phyloP scores from a whole-genome alignment of 37 sponge, comb jelly and placozoan genomes.

The Crambe crambe region DNA sequence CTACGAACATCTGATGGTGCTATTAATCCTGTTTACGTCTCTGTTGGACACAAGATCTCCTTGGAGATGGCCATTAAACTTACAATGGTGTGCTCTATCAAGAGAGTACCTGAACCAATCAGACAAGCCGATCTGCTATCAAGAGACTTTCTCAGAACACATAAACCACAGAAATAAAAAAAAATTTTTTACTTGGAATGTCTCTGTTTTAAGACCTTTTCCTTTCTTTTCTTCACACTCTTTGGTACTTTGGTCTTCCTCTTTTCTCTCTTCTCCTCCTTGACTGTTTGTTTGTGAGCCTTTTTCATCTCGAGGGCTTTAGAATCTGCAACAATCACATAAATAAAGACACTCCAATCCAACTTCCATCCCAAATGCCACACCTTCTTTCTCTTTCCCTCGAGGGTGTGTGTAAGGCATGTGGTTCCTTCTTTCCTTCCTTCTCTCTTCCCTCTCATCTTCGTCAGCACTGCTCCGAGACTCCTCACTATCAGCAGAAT shows the following conservation, averaged over 20 bases:
- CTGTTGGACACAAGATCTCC: conserved; percentile 93
- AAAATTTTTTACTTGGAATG: conserved; percentile 2
- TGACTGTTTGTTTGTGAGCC: conserved; percentile 83
- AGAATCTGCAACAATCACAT: neutral
- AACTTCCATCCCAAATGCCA: neutral
- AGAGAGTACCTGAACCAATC: conserved; percentile 93
- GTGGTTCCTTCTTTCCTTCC: neutral
- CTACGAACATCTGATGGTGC: conserved; percentile 67
- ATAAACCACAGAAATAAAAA: neutral
- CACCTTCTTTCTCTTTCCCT: conserved; percentile 40
- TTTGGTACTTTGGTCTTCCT: conserved; percentile 88
- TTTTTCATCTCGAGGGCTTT: conserved; percentile 23
- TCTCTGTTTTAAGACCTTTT: conserved; percentile 57
- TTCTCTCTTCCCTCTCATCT: neutral
- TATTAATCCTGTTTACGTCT: conserved; percentile 93
- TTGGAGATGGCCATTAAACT: conserved; percentile 84
- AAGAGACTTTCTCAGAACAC: conserved; percentile 29
- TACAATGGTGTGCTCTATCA: conserved; percentile 58
- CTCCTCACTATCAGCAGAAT: neutral
- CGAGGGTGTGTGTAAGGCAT: conserved; percentile 37
- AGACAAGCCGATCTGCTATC: conserved; percentile 76
- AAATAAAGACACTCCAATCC: neutral
- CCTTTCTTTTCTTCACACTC: conserved; percentile 83
- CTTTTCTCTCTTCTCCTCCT: conserved; percentile 86
- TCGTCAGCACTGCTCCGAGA: neutral